Conservation (phyloP, 2,797 vertebrate species). For the Denticeps clupeoides region DNA sequence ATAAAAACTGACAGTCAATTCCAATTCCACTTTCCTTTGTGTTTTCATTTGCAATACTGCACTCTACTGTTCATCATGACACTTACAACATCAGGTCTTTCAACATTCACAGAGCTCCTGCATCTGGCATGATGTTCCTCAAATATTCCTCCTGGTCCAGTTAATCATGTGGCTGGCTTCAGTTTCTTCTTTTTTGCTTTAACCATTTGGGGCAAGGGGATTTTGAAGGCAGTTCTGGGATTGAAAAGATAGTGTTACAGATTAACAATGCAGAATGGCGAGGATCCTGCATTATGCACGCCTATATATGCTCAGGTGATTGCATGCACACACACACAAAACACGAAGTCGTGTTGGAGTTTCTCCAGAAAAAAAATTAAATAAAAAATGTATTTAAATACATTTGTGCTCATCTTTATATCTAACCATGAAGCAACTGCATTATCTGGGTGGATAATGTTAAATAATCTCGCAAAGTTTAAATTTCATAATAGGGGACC, state of each 20-base stretch:
- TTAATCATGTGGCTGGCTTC: constrained; percentile 56
- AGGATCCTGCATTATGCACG: too few relatives aligned
- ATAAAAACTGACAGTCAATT: too few relatives aligned
- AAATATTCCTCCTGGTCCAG: neutral
- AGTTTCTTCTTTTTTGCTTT: constrained; percentile 95
- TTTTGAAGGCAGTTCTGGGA: constrained; percentile 94
- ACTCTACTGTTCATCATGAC: too few relatives aligned
- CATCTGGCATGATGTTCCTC: neutral
- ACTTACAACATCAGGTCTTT: neutral
- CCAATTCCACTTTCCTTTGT: too few relatives aligned
- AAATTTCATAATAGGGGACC: neutral
- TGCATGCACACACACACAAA: constrained; percentile 5
- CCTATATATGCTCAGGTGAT: neutral
- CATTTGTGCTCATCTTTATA: too few relatives aligned
- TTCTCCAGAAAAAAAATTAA: too few relatives aligned
- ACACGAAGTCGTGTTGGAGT: too few relatives aligned
- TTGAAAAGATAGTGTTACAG: constrained; percentile 19
- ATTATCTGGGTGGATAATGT: neutral
- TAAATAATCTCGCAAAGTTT: neutral
- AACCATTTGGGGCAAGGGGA: constrained; percentile 85
- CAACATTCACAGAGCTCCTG: neutral
- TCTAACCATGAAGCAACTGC: neutral
- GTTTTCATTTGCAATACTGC: too few relatives aligned
- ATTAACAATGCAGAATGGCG: too few relatives aligned
- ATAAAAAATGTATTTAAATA: too few relatives aligned